These are phyloP conservation scores for Drosophila gaucha DNA, from an alignment of 2,888 invertebrate genomes.

Conservation along the genomic window DNA sequence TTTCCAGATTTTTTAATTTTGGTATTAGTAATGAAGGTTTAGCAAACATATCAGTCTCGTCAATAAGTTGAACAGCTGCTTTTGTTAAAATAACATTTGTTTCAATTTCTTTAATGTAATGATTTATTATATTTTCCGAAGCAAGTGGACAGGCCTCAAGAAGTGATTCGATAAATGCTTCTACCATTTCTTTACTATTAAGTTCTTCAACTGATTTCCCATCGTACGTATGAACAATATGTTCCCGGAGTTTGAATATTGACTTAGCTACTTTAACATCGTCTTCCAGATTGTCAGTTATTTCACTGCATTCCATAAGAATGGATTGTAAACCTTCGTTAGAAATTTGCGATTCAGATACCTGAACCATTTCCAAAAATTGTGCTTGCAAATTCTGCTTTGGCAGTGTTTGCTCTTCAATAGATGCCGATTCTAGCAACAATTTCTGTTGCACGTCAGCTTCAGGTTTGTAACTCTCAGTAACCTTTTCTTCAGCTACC, in stretches of 20 bases:
- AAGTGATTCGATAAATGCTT: conserved; percentile 52
- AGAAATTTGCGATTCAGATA: not conserved
- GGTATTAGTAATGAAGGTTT: conserved; percentile 51
- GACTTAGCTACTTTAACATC: conserved; percentile 56
- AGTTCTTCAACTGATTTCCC: conserved; percentile 49
- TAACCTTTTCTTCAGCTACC: no score
- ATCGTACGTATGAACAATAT: conserved; percentile 82
- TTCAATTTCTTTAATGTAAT: conserved; percentile 51
- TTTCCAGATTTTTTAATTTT: conserved; percentile 57
- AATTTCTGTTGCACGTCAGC: conserved; percentile 19
- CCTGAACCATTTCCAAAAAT: conserved; percentile 15
- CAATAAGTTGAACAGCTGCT: conserved; percentile 46
- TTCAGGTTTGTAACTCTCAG: no score
- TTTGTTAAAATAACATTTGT: conserved; percentile 50
- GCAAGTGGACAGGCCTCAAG: conserved; percentile 47
- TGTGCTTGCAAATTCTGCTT: conserved; percentile 25
- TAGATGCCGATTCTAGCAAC: not conserved
- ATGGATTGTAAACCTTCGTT: conserved; percentile 27
- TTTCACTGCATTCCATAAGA: conserved; percentile 30
- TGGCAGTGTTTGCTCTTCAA: conserved; percentile 12
- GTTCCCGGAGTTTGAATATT: conserved; percentile 77
- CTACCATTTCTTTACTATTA: conserved; percentile 34
- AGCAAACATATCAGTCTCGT: conserved; percentile 50
- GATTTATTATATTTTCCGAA: conserved; percentile 34
- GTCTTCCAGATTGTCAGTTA: conserved; percentile 45